A percentile compares a stretch with the other conserved stretches of the same genome.
Conservation (phyloP, 35 echinoderm and acorn worm genomes). For the Amphiura filiformis region DNA sequence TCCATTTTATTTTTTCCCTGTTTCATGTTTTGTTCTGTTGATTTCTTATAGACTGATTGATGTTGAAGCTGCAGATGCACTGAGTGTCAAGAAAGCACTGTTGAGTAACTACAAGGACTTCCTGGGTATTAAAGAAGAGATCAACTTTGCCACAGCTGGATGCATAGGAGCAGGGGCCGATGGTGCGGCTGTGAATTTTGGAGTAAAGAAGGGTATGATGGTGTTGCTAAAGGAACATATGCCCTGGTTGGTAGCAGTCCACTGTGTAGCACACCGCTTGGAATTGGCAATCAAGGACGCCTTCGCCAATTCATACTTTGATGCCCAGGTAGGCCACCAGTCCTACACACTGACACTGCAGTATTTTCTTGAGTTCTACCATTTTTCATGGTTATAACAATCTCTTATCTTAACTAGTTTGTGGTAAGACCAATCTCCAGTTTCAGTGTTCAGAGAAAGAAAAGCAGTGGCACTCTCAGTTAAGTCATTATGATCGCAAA, state of each 20-base stretch:
- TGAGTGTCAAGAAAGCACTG: conserved; percentile 9
- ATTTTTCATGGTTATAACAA: neutral
- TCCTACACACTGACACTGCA: neutral
- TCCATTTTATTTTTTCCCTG: neutral
- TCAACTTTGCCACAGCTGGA: neutral
- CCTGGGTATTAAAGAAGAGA: neutral
- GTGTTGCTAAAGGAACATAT: neutral
- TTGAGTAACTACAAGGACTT: neutral
- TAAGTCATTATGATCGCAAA: neutral
- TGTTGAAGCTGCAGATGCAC: conserved; percentile 23
- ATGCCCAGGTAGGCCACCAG: too few relatives aligned
- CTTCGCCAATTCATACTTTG: neutral
- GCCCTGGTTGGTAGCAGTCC: conserved; percentile 24
- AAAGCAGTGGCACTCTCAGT: too few relatives aligned
- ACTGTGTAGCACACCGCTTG: conserved; percentile 44
- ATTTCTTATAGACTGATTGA: conserved; percentile 17
- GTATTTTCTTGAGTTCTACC: neutral
- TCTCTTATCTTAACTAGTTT: neutral
- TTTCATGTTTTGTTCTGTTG: neutral
- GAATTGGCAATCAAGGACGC: conserved; percentile 41
- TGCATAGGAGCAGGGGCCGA: conserved; percentile 25
- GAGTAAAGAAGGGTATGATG: conserved; percentile 11
- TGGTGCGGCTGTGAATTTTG: conserved; percentile 46
- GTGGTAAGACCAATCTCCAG: neutral
- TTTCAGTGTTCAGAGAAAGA: too few relatives aligned